Percentiles rank a stretch among this genome's conserved stretches.
phyloP scores from a whole-genome alignment of 2,888 invertebrate genomes.

The Merodon equestris region DNA sequence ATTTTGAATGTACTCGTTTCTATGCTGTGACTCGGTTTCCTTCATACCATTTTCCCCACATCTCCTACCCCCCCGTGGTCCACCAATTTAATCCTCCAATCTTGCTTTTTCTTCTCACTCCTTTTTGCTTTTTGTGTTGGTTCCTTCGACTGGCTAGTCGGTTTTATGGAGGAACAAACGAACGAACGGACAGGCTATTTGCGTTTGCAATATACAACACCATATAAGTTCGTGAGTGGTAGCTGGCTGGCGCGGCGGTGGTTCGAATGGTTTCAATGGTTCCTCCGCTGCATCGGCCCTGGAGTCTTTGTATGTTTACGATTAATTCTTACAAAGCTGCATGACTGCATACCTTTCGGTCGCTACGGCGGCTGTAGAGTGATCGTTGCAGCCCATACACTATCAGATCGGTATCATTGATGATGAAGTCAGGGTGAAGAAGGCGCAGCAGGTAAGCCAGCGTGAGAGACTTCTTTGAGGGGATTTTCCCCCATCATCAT shows the following conservation, averaged over 20 bases:
- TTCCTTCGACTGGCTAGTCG: too few species aligned
- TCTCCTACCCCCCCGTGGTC: too few species aligned
- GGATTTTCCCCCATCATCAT: constrained; percentile 33
- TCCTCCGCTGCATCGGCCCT: too few species aligned
- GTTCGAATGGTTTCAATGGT: too few species aligned
- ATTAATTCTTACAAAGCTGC: constrained; percentile 60
- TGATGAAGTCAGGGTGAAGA: constrained; percentile 36
- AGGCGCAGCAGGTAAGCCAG: constrained; percentile 50
- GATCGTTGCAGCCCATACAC: constrained; percentile 41
- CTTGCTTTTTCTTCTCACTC: too few species aligned
- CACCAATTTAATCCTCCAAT: too few species aligned
- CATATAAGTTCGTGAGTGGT: constrained; percentile 55
- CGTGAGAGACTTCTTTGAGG: constrained; percentile 53
- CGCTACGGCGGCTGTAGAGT: constrained; percentile 14
- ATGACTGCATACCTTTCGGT: constrained; percentile 63
- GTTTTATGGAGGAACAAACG: too few species aligned
- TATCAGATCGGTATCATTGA: constrained; percentile 64
- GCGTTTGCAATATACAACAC: constrained; percentile 42
- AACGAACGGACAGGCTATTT: constrained; percentile 16
- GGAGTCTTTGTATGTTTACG: too few species aligned
- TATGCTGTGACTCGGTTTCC: constrained; percentile 19
- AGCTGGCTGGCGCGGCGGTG: too few species aligned
- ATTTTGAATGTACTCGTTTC: constrained; percentile 60
- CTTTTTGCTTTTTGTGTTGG: too few species aligned
- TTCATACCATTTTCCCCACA: not conserved